phyloP scores from a whole-genome alignment of 2,888 invertebrate genomes.

The Cylloceria caligata region DNA sequence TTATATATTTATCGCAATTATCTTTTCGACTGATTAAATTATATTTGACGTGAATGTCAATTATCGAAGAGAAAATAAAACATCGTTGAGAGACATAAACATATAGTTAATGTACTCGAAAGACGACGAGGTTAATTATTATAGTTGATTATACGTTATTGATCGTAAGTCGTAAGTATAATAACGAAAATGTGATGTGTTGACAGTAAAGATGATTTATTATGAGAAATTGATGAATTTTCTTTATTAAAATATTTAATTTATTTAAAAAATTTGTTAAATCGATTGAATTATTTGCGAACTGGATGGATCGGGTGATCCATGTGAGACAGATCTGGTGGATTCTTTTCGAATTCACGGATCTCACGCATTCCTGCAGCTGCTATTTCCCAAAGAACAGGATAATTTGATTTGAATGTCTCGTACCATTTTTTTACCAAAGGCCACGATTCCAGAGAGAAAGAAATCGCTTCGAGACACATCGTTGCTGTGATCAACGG shows the following conservation, averaged over 20 bases:
- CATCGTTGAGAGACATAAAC: background rate
- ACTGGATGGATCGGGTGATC: conserved; percentile 91
- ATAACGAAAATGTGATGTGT: conserved; percentile 63
- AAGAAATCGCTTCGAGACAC: conserved; percentile 90
- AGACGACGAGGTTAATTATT: conserved; percentile 22
- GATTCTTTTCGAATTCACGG: conserved; percentile 89
- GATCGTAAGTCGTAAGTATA: conserved; percentile 46
- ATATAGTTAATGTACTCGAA: conserved; percentile 4
- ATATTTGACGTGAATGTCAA: conserved; percentile 56
- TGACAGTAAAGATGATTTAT: conserved; percentile 62
- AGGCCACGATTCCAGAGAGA: conserved; percentile 88
- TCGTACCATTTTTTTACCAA: conserved; percentile 89
- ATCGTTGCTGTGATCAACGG: conserved; percentile 90
- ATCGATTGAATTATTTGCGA: conserved; percentile 83
- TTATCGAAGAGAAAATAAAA: conserved; percentile 40
- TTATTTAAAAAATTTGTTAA: background rate
- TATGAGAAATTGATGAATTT: conserved; percentile 32
- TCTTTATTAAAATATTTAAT: background rate
- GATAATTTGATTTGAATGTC: conserved; percentile 89
- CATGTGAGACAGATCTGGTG: conserved; percentile 90
- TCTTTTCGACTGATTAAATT: conserved; percentile 46
- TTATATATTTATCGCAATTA: conserved; percentile 26
- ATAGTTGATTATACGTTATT: conserved; percentile 38
- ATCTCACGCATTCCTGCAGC: conserved; percentile 90
- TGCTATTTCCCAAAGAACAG: conserved; percentile 90